Evolutionary conservation across 2,113 vertebrate genomes (phyloP).

Genomic region (Tetrax tetrax): DNA sequence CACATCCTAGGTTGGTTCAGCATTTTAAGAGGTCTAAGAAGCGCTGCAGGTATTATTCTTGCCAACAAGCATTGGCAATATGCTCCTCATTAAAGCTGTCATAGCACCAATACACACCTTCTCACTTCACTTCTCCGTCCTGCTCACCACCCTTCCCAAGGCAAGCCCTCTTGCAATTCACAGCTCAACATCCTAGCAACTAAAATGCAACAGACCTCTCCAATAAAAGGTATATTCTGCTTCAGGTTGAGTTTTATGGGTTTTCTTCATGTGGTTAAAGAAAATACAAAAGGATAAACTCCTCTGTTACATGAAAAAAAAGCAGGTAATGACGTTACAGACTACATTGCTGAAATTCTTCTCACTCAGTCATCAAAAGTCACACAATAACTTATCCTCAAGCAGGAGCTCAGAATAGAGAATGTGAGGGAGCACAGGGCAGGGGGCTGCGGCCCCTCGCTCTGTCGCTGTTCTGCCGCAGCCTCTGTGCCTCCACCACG

Average conservation of each 20-base stretch:
- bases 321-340: neutral
- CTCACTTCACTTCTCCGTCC: neutral
- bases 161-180: neutral
- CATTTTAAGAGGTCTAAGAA: neutral
- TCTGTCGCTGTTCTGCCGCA: neutral
- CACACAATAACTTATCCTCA: neutral
- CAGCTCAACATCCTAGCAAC: neutral
- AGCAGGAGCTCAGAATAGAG: neutral
- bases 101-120: neutral
- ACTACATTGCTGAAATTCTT: slow-evolving; percentile 1
- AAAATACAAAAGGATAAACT: slow-evolving; percentile 6
- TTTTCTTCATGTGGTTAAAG: neutral
- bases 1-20: neutral
- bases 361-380: neutral
- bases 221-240: neutral
- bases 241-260: slow-evolving; percentile 14
- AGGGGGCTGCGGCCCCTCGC: neutral
- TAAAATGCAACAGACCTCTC: slow-evolving; percentile 25
- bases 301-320: neutral
- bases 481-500: rapidly evolving
- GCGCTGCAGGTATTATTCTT: neutral
- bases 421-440: rapidly evolving
- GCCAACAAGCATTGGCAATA: neutral
- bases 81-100: neutral
- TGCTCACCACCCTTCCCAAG: neutral